Conservation (phyloP, 1,140 invertebrate genomes). For the Argopecten irradians region DNA sequence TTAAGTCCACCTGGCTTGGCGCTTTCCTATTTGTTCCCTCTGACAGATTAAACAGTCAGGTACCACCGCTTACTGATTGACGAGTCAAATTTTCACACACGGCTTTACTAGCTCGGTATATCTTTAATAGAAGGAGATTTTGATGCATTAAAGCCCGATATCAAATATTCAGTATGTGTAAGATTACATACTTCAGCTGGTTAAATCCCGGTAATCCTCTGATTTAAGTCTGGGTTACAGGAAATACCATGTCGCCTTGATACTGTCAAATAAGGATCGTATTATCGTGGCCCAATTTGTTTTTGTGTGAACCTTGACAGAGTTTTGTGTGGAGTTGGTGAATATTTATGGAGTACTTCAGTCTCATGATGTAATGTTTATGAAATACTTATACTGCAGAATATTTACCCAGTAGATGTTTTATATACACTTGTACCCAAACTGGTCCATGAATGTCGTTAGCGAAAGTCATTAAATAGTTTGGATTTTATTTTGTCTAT, state of each 20-base stretch:
- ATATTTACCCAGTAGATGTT: not conserved
- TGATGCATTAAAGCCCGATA: not conserved
- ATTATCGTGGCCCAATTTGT: not conserved
- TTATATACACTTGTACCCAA: not conserved
- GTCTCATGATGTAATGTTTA: too few relatives aligned
- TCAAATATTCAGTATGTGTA: not conserved
- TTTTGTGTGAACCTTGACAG: not conserved
- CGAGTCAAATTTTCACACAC: slow-evolving; percentile 5
- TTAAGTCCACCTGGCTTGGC: not conserved
- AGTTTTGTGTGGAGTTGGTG: not conserved
- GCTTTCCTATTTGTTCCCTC: not conserved
- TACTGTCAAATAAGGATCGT: not conserved
- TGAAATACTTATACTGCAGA: not conserved
- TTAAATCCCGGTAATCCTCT: not conserved
- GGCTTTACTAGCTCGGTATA: not conserved
- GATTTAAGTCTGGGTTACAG: not conserved
- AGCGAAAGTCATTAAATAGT: too few relatives aligned
- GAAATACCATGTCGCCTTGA: not conserved
- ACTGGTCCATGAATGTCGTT: too few relatives aligned
- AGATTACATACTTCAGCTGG: slow-evolving; percentile 16
- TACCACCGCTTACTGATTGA: not conserved
- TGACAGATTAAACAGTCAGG: not conserved
- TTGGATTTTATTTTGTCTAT: too few relatives aligned
- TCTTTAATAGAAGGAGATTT: not conserved
- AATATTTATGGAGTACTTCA: not conserved